Conservation (phyloP, 1,140 invertebrate genomes). For the Caerostris darwini region DNA sequence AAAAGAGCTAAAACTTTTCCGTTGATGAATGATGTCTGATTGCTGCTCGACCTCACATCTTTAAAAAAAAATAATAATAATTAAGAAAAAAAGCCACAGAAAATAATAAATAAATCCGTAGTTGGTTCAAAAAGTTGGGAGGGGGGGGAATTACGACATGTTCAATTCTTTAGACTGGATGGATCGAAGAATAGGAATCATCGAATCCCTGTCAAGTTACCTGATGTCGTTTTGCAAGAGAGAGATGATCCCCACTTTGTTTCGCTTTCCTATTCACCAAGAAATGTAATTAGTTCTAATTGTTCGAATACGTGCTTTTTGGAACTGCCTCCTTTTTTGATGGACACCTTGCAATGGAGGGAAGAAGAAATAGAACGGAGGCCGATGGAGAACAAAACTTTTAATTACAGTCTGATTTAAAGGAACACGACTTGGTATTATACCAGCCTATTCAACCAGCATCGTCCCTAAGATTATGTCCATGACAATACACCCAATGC, state of each 20-base stretch:
- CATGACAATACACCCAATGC: constrained; percentile 35
- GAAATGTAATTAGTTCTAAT: constrained; percentile 59
- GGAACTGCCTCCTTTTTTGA: constrained; percentile 10
- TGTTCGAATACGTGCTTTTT: constrained; percentile 48
- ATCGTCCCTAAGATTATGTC: not conserved
- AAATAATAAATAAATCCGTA: not conserved
- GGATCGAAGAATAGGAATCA: constrained; percentile 15
- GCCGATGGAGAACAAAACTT: constrained; percentile 19
- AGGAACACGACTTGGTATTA: not conserved
- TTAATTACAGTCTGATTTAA: constrained; percentile 40
- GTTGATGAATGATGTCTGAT: constrained; percentile 50
- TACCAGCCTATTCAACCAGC: not conserved
- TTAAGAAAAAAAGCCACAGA: not conserved
- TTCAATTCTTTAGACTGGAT: constrained; percentile 2
- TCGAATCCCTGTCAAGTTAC: constrained; percentile 37
- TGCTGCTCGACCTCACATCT: constrained; percentile 18
- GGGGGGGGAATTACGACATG: constrained; percentile 40
- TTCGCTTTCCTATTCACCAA: constrained; percentile 28
- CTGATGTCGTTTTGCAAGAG: constrained; percentile 16
- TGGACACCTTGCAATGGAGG: not conserved
- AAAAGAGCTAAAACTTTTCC: constrained; percentile 20
- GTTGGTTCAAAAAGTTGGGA: not conserved
- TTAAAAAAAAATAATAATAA: not conserved
- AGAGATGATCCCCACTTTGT: constrained; percentile 49
- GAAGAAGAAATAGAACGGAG: not conserved